Percentiles rank a stretch among this genome's conserved stretches.
Conservation (phyloP, 2,113 vertebrate species). For the Callithrix jacchus region DNA sequence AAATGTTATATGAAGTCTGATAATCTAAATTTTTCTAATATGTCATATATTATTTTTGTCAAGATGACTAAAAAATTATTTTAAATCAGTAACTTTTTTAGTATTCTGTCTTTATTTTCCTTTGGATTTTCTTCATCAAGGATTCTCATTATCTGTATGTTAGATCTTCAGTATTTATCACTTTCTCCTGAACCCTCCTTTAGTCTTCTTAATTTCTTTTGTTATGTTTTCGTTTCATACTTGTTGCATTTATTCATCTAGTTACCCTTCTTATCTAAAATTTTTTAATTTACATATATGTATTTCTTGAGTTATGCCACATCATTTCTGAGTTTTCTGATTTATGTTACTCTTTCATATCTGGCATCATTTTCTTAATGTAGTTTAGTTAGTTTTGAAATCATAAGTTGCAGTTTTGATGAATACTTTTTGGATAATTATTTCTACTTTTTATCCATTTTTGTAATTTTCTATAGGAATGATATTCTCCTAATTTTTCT, state of each 20-base stretch:
- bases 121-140: background rate
- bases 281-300: background rate
- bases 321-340: background rate
- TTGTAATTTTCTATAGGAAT: background rate
- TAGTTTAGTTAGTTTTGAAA: background rate
- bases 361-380: background rate
- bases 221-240: background rate
- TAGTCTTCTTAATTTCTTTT: background rate
- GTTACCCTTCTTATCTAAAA: background rate
- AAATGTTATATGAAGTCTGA: background rate
- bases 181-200: background rate
- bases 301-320: background rate
- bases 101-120: background rate
- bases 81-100: background rate
- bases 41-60: background rate
- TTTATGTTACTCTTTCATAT: background rate
- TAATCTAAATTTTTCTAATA: background rate
- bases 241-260: background rate
- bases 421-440: background rate
- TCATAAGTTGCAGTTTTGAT: background rate
- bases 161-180: background rate
- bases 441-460: background rate
- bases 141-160: background rate
- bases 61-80: background rate
- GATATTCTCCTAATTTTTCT: background rate